Base-by-base conservation (phyloP, 2,888 invertebrate species). In the Alloplasta piceator region DNA sequence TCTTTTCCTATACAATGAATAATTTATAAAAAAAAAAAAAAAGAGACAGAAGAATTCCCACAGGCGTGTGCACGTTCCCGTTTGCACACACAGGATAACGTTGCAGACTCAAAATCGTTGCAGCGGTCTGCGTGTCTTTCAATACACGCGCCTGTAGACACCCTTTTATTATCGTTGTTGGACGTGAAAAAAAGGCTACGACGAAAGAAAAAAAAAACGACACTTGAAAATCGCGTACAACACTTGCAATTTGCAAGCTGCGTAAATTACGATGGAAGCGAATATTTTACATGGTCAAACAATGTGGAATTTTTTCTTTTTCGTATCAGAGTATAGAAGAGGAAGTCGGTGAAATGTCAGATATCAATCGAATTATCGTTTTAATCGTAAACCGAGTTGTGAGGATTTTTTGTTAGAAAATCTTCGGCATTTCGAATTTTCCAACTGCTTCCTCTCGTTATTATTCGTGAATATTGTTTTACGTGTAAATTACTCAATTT, bases 1-100 rank as follows among this genome's bases (percentile, higher is more conserved):
- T 71, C 73, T n/a, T n/a, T 72, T 61, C 71, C 78, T 78, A 73
- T 77, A 84, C 83, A 84, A 82, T 84, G 84, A 83, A 84, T 83
- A 80, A 84, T 84, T 83, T 80, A 82, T 82, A 81, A 66, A 58
- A 84, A 83, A 83, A 77, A 76, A 70, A 60, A 77, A 76, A 80
- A 26, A 26, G 26, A 26, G 26, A 3, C n/a, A 26, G 26, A 26
- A 26, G 26, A 2, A 80, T 82, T 73, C 70, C 79, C 73, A 26
- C 26, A 26, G 14, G 74, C 70, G 72, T 68, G 56, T 70, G 66
- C 73, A 43, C 39, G 82, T 63, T 81, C 68, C 38, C 14, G 6
- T 0, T 6, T n/a, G 16, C 52, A 14, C 48, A 12, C 48, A 48
- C 48, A 41, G 50, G 72, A 48, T 72, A 70, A 50, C 73, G 73